Percentiles rank a stretch among this genome's conserved stretches.
Evolutionary conservation across 2,113 vertebrate species (phyloP).

Genomic region (Rallus limicola): DNA sequence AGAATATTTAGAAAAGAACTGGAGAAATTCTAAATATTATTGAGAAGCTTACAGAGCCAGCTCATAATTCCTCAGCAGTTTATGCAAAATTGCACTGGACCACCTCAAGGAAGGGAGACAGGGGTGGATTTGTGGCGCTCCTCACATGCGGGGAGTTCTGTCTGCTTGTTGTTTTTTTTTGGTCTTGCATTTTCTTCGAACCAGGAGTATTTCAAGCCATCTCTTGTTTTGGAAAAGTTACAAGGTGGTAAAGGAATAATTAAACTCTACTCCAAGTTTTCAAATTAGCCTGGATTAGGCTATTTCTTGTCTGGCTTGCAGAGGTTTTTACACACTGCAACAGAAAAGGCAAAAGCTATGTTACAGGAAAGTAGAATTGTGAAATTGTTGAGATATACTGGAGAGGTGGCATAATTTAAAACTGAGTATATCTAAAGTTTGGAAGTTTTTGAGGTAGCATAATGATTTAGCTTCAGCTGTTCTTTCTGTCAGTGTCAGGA

Average conservation of each 20-base stretch:
- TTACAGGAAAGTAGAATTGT: neutral
- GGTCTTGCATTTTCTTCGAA: neutral
- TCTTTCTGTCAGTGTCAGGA: neutral
- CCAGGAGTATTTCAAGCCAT: fast-evolving
- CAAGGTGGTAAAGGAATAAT: neutral
- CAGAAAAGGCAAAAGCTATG: neutral
- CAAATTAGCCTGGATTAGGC: neutral
- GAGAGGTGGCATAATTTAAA: neutral
- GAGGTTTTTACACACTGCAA: neutral
- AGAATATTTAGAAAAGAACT: conserved; percentile 3
- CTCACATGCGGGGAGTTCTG: fast-evolving
- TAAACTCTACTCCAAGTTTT: neutral
- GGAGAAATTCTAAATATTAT: neutral
- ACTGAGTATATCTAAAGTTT: neutral
- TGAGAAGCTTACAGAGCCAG: neutral
- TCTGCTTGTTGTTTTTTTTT: neutral
- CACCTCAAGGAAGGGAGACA: neutral
- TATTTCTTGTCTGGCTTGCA: neutral
- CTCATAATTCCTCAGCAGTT: neutral
- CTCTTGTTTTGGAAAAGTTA: neutral
- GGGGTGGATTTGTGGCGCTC: neutral
- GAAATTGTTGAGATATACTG: neutral
- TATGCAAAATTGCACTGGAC: neutral
- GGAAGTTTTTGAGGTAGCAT: neutral
- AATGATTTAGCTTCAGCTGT: neutral